Base-by-base conservation (phyloP, 2,888 invertebrate genomes). In the Lasioglossum leucozonium region DNA sequence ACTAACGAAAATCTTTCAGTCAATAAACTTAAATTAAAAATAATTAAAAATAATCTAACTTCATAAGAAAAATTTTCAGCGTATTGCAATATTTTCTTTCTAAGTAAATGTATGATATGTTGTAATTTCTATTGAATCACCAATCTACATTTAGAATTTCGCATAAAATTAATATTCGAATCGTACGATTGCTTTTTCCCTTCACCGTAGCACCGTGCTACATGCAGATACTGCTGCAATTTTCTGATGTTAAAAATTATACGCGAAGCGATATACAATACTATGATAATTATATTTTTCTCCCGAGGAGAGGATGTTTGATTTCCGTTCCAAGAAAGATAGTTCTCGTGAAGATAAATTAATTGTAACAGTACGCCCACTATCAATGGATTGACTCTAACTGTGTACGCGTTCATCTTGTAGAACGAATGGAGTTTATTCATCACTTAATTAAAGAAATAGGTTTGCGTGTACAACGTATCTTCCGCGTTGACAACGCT, bases 311-410 rank as follows among this genome's bases (percentile, higher is more conserved):
- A 89, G 89, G 87, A 89, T 89, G 82, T 81, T 81, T 67, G 26
- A 82, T 81, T 89, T 89, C 89, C 89, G 90, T 37, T 71, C 82
- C 30, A 77, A 79, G 80, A 84, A 80, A 71, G 65, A 85, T 67
- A 72, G 6, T 76, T 82, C 89, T 82, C 82, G 83, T 73, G 65
- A 65, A 83, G 90, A 90, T 90, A 88, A 87, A 51, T 72, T 62
- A 37, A 42, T 89, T 77, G 65, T 55, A 71, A 72, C 84, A 51
- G 65, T 58, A 87, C 88, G 83, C 85, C 88, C 62, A 85, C 88
- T 55, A 26, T 69, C 67, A 44, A 79, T 55, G 47, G 30, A 62
- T 83, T 30, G 30, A 34, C 37, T 74, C 16, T 16, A 40, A 55
- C 65, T n/a, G 58, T 69, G 42, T 72, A 72, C 26, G 26, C 13